Base-by-base conservation (phyloP, 2,888 invertebrate genomes). In the Ptychoptera contaminata region DNA sequence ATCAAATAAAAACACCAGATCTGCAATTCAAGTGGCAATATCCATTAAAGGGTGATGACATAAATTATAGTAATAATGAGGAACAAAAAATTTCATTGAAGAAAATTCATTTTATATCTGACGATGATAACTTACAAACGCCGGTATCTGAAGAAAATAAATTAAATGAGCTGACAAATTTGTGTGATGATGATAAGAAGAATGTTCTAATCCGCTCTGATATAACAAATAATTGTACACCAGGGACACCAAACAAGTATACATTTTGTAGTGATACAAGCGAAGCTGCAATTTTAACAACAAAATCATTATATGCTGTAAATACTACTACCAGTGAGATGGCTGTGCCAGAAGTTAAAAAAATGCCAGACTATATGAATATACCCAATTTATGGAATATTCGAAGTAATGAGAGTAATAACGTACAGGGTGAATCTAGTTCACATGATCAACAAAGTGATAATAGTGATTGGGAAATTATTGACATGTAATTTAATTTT, bases 341-440 rank as follows among this genome's bases (percentile, higher is more conserved):
- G 16, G 46, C 48, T 46, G 50, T 51, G 47, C 50, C 56, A 53
- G 49, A 51, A 10, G 35, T 53, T 11, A 41, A 52, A 16, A 45
- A 50, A 35, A 48, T 54, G 43, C 70, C 70, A 29, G 72, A 69
- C 55, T 62, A 71, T 31, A 61, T 72, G 23, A 62, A 69, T 47
- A 58, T 76, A 47, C 76, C 76, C 1, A 72, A 72, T 42, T 69
- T 68, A 34, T 77, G 76, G 76, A 74, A 74, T 53, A 59, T 76
- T 39, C 68, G 74, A 31, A 37, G 38, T 38, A 36, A 34, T 44
- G 50, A 39, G 14, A 46, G 45, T 12, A 37, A 46, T 8, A 43
- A 45, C 14, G 49, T 50, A n/a, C 45, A 50, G 14, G 40, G 46
- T 1, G 49, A 50, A 45, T 57, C 61, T 3, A 56, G 55, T 37